Base-by-base conservation (phyloP, 1,140 invertebrate species). In the Drosophila mayri region DNA sequence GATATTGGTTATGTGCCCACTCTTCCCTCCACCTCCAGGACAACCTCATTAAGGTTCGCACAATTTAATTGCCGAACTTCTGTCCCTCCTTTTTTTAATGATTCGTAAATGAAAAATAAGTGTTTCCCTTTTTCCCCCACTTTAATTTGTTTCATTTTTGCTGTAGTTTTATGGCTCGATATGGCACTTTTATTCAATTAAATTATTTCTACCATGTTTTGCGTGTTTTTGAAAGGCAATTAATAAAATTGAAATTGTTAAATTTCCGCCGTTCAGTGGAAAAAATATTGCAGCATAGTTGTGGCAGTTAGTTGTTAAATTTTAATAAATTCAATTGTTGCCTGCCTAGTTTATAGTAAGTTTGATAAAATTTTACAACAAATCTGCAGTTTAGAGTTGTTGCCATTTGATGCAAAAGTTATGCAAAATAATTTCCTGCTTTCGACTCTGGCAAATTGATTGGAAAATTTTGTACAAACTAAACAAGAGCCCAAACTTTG, bases 231-330 rank as follows among this genome's bases (percentile, higher is more conserved):
- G 58, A 86, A 86, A 71, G 68, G 70, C 79, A 76, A 79, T 87
- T 87, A 72, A 82, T 68, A 61, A 79, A 87, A 88, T 83, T 76
- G 71, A 79, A 86, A 76, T 68, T 79, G 79, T 76, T 68, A 43
- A 62, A 79, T 79, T 76, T 76, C 46, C 49, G 35, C 28, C 52
- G 54, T 59, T 54, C 63, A 32, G 28, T 32, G 18, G 38, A 49
- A 81, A 71, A 60, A 20, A 50, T n/a, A 4, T 18, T 32, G 6
- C 62, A 54, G 12, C 30, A 49, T 40, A 61, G 49, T 67, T 55
- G 47, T 10, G 57, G 57, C 58, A 61, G 44, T 79, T 79, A 74
- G 47, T 64, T 67, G 52, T 49, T 28, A 32, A 68, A 62, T 82
- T 82, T 82, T 70, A 82, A 79, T 74, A 83, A 82, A 82, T 86